Evolutionary conservation across 2,888 invertebrate genomes (phyloP).

Genomic region (Hydrotaea cyrtoneurina): DNA sequence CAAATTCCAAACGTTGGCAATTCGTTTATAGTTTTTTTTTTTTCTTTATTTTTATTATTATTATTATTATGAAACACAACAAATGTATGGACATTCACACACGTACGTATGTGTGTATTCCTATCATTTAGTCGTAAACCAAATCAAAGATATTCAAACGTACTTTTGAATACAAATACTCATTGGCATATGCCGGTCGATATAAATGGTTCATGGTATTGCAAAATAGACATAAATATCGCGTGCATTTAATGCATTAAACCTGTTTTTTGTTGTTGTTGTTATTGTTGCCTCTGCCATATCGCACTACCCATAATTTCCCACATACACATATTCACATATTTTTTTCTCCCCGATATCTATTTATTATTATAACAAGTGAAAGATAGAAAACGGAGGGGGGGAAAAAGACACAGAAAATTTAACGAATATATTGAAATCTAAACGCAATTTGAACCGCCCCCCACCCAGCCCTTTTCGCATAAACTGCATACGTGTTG

Average conservation of each 20-base stretch:
- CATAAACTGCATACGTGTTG: neutral
- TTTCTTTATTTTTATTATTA: neutral
- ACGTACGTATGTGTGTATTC: slow-evolving; percentile 21
- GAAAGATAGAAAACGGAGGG: slow-evolving; percentile 21
- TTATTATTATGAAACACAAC: slow-evolving; percentile 15
- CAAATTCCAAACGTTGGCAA: slow-evolving; percentile 21
- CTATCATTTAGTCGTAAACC: slow-evolving; percentile 23
- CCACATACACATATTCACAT: neutral
- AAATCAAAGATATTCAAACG: slow-evolving; percentile 33
- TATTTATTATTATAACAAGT: slow-evolving; percentile 48
- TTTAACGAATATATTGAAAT: slow-evolving; percentile 45
- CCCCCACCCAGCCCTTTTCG: neutral
- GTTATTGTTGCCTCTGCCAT: too few species aligned
- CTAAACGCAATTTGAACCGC: slow-evolving; percentile 56
- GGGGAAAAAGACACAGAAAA: neutral
- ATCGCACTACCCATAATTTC: neutral
- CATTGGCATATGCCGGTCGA: neutral
- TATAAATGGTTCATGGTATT: slow-evolving; percentile 2
- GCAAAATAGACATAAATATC: slow-evolving; percentile 60
- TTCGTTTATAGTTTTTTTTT: slow-evolving; percentile 43
- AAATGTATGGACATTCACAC: neutral
- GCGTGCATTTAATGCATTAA: slow-evolving; percentile 69
- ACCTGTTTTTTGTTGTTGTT: slow-evolving; percentile 6
- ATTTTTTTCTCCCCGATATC: slow-evolving; percentile 37
- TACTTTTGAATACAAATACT: neutral